Evolutionary conservation across 1,140 invertebrate species (phyloP).

Genomic region (Trichoplusia ni): DNA sequence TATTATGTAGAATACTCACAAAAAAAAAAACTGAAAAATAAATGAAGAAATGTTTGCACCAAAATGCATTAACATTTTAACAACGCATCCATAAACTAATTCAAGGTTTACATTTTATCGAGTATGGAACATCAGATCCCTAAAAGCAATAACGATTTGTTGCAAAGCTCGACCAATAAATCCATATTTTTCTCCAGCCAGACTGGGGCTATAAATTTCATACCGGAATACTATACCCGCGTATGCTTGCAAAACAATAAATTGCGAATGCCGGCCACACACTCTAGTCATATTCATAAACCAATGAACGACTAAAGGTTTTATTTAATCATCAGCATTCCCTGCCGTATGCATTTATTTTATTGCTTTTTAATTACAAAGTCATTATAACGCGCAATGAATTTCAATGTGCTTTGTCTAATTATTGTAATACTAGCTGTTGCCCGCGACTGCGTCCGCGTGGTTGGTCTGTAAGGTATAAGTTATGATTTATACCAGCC

Average conservation of each 20-base stretch:
- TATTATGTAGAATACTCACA: neutral
- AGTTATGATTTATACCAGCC: too few relatives aligned
- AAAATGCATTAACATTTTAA: neutral
- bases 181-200: constrained; percentile 62
- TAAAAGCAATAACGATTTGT: constrained; percentile 57
- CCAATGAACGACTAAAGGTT: constrained; percentile 35
- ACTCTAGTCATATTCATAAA: constrained; percentile 58
- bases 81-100: constrained; percentile 9
- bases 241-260: constrained; percentile 63
- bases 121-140: constrained; percentile 33
- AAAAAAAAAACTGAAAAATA: neutral
- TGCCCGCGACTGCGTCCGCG: too few relatives aligned
- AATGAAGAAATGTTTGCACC: neutral
- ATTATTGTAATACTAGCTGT: neutral
- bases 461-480: too few relatives aligned
- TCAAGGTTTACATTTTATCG: constrained; percentile 23
- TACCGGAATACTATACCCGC: constrained; percentile 51
- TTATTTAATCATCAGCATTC: constrained; percentile 28
- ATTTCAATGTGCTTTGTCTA: constrained; percentile 3
- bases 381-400: neutral
- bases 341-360: neutral
- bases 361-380: neutral
- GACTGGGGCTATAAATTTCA: constrained; percentile 60
- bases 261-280: constrained; percentile 52
- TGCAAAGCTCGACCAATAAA: constrained; percentile 52